Evolutionary conservation across 1,140 invertebrate genomes (phyloP).

Genomic region (Caerostris extrusa): DNA sequence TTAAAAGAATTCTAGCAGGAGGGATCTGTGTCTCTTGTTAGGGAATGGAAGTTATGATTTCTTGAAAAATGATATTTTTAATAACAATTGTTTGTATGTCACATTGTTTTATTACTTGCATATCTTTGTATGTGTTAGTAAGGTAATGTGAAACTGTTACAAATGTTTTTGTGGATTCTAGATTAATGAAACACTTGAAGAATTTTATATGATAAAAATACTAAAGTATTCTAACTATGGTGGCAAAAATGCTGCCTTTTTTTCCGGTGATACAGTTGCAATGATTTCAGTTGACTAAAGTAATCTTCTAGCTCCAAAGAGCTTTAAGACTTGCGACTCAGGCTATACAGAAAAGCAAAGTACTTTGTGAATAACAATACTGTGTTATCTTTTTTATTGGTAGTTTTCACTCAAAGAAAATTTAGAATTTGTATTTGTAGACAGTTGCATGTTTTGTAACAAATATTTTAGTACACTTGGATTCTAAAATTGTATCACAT

Average conservation of each 20-base stretch:
- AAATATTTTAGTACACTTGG: constrained; percentile 67
- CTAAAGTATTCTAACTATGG: constrained; percentile 59
- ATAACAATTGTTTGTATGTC: constrained; percentile 78
- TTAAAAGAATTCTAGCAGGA: constrained; percentile 73
- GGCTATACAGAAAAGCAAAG: constrained; percentile 75
- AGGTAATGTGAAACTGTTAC: constrained; percentile 73
- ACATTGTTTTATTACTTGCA: constrained; percentile 78
- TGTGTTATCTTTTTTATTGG: constrained; percentile 75
- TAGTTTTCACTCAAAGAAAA: constrained; percentile 72
- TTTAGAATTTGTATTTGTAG: constrained; percentile 70
- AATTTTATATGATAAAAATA: constrained; percentile 74
- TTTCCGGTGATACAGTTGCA: constrained; percentile 76
- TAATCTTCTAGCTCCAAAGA: constrained; percentile 71
- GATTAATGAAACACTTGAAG: constrained; percentile 71
- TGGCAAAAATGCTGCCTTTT: constrained; percentile 48
- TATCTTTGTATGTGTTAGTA: constrained; percentile 77
- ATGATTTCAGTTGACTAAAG: constrained; percentile 69
- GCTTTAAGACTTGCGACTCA: constrained; percentile 72
- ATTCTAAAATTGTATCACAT: constrained; percentile 68
- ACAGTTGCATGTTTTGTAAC: constrained; percentile 75
- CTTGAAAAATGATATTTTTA: constrained; percentile 78
- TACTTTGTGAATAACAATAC: constrained; percentile 75
- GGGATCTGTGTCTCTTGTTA: constrained; percentile 65
- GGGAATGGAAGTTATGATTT: constrained; percentile 69
- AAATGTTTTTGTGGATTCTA: constrained; percentile 76